Evolutionary conservation across 2,888 invertebrate genomes (phyloP), one percentile per base, ranked within the genome.

Genomic region (Megalurothrips usitatus): DNA sequence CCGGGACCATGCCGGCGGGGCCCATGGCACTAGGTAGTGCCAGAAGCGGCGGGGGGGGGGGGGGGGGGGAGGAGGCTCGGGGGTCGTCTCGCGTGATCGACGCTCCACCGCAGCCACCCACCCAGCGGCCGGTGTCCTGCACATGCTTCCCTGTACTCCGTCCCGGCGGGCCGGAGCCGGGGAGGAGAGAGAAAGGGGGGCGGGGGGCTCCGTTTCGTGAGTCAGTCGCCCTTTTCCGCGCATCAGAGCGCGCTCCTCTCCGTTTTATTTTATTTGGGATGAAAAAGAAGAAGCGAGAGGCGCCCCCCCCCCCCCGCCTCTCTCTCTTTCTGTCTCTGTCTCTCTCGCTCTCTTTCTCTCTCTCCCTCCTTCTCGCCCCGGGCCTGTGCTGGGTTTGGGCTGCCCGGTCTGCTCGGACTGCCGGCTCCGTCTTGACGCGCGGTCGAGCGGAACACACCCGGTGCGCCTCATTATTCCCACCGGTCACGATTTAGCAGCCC

Each of bases 231-330:
- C 34, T 43, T 43, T 43, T 43, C 34, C 34, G 34, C 34, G 34
- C 34, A 43, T 43, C 34, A 43, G 34, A 43, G 34, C 34, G 34
- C 34, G 34, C 34, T 43, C 34, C 34, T 43, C 34, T 43, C 19
- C 58, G 58, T 58, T 58, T 58, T 58, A 58, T 58, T 58, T 58
- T 58, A 58, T 58, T 58, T 58, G 58, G 19, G 34, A 58, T 43
- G 58, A 19, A 58, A 58, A 58, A 58, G 58, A 19, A 58, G 19
- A 6, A 58, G 58, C 58, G 6, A 43, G 58, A 58, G 58, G 8
- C 10, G 6, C 58, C 4, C 58, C 17, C 58, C 58, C 58, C 6
- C 58, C 14, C 6, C 58, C 6, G 14, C 58, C 14, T 14, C 14
- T 58, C 58, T 58, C 52, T 17, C 9, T 2, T 17, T 52, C 52